phyloP scores from a whole-genome alignment of 2,888 invertebrate species.

The Plemyria rubiginata region DNA sequence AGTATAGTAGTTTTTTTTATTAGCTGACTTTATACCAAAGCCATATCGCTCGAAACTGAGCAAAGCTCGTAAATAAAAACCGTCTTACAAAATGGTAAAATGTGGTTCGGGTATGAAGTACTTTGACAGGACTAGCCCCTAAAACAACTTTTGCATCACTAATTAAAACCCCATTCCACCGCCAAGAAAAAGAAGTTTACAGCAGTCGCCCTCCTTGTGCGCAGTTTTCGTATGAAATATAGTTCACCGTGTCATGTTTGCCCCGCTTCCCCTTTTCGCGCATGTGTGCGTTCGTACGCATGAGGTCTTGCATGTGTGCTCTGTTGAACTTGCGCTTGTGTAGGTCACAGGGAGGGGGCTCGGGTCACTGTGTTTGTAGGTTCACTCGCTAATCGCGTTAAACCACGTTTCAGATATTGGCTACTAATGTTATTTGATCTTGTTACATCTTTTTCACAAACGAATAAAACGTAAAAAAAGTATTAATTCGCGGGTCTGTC shows the following conservation, averaged over 20 bases:
- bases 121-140: too few species aligned
- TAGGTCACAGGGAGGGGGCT: conserved; percentile 56
- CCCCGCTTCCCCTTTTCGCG: conserved; percentile 47
- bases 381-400: conserved; percentile 58
- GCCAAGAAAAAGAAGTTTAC: conserved; percentile 48
- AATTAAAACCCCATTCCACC: not conserved
- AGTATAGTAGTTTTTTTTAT: too few species aligned
- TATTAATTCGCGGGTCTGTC: too few species aligned
- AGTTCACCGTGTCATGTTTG: conserved; percentile 55
- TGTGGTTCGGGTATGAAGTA: too few species aligned
- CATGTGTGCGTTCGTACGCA: conserved; percentile 45
- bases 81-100: too few species aligned
- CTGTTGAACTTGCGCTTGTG: conserved; percentile 48
- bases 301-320: conserved; percentile 40
- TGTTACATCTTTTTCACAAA: not conserved
- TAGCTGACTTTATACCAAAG: too few species aligned
- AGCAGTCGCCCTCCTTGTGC: conserved; percentile 30
- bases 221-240: conserved; percentile 48
- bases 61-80: too few species aligned
- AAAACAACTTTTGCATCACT: not conserved
- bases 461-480: too few species aligned
- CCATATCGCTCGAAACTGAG: too few species aligned
- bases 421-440: conserved; percentile 14
- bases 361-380: conserved; percentile 79
- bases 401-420: conserved; percentile 51